Evolutionary conservation across 2,888 invertebrate species (phyloP), one percentile per base, ranked within the genome.

Genomic region (Cryptocephalus moraei): DNA sequence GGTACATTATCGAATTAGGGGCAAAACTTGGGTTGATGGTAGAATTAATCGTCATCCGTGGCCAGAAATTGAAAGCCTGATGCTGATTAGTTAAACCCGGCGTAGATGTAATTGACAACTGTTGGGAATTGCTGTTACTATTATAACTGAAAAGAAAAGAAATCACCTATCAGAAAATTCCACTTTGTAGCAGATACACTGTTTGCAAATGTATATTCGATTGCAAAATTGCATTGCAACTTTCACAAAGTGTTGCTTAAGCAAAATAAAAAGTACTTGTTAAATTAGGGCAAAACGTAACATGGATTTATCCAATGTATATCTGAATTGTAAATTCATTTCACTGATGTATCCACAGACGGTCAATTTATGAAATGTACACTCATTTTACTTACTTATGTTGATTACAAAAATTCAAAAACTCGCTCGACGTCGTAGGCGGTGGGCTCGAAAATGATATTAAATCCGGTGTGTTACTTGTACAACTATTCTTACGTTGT

Each of bases 361-460:
- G 22, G 22, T 2, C 6, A 22, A 22, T 22, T 36, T 36, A 36
- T 36, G 6, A 36, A 2, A 11, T 36, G 11, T 12, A 36, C 11
- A 36, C 6, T 11, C 2, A 36, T 36, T 36, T 36, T 36, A 58
- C 65, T 62, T 64, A 75, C 75, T 72, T 77, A 59, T 76, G 76
- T 52, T 77, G 69, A 59, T 78, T 76, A 49, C 80, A 77, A 56
- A 81, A 74, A 53, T 81, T 78, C 9, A 64, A 57, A 53, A 81
- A 80, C 57, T 80, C 74, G 44, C 75, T 74, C 9, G 73, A 75
- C 10, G 73, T 72, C 65, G 75, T 68, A 48, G 75, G 68, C 53
- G 75, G 67, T 13, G 84, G 84, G 65, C 82, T 84, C 13, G 80
- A 69, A 63, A 86, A 86, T 10, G 83, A 84, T 58, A 86, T 86